Evolutionary conservation across 2,888 invertebrate genomes (phyloP).

Genomic region (Sphecodes monilicornis): DNA sequence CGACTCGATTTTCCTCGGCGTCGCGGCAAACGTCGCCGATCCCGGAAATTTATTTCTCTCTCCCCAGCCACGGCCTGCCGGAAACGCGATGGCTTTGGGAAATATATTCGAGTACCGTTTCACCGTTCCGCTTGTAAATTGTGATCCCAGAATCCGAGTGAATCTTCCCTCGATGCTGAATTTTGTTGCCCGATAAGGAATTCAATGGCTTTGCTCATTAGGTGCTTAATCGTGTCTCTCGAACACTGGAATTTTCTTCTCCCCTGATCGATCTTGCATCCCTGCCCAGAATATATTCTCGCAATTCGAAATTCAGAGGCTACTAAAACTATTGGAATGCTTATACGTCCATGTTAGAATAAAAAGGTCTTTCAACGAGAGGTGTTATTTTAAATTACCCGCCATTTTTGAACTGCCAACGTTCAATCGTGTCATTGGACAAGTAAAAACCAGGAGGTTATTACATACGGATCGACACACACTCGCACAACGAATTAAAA

Average conservation of each 20-base stretch:
- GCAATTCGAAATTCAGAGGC: background rate
- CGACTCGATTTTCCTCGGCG: slow-evolving; percentile 70
- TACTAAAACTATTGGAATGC: background rate
- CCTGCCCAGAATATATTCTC: background rate
- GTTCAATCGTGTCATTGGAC: too few species aligned
- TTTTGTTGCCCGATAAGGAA: slow-evolving; percentile 40
- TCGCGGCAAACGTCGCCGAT: slow-evolving; percentile 68
- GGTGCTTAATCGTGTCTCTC: slow-evolving; percentile 30
- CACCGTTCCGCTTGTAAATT: slow-evolving; percentile 65
- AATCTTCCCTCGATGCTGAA: slow-evolving; percentile 41
- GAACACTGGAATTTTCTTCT: background rate
- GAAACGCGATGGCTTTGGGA: slow-evolving; percentile 37
- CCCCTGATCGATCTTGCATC: background rate
- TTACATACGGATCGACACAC: too few species aligned
- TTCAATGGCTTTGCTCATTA: slow-evolving; percentile 37
- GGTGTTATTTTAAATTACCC: too few species aligned
- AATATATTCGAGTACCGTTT: slow-evolving; percentile 71
- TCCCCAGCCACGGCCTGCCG: slow-evolving; percentile 23
- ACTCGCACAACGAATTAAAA: too few species aligned
- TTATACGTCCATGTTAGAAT: too few species aligned
- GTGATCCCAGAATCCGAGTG: slow-evolving; percentile 58
- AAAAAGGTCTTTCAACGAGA: too few species aligned
- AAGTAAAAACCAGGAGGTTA: too few species aligned
- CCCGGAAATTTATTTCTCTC: slow-evolving; percentile 72
- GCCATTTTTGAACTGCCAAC: too few species aligned